A percentile compares a stretch with the other conserved stretches of the same genome.
Conservation (phyloP, 2,888 invertebrate species). For the Diarsia dahlii region DNA sequence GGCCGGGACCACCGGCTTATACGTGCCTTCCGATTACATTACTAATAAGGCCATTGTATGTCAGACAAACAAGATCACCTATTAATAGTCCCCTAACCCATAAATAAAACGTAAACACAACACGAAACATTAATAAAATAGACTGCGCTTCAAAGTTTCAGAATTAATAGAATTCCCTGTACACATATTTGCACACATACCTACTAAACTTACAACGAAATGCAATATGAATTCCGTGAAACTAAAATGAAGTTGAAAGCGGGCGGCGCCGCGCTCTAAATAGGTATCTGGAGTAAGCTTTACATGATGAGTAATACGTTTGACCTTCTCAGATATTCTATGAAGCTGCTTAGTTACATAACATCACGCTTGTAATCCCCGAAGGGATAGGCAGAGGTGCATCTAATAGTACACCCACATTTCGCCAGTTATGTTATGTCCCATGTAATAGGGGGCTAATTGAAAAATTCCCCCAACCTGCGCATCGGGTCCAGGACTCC, state of each 20-base stretch:
- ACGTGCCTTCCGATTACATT: too few species aligned
- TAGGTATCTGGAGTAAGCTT: constrained; percentile 23
- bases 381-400: too few species aligned
- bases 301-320: constrained; percentile 9
- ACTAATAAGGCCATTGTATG: too few species aligned
- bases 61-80: not conserved
- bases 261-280: constrained; percentile 21
- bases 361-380: too few species aligned
- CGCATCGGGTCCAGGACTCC: too few species aligned
- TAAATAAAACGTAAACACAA: not conserved
- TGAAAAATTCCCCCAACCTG: too few species aligned
- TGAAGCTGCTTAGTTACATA: not conserved
- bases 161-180: constrained; percentile 35
- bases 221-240: constrained; percentile 53
- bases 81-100: not conserved
- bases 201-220: constrained; percentile 36
- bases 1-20: too few species aligned
- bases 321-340: constrained; percentile 17
- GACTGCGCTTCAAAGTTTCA: constrained; percentile 33
- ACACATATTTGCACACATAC: constrained; percentile 28
- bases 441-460: too few species aligned
- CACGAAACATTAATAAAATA: constrained; percentile 13
- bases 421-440: too few species aligned
- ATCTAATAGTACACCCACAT: too few species aligned
- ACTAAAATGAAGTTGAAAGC: constrained; percentile 36